Conservation (phyloP, 1,140 invertebrate genomes). For the Drosophila suzukii region DNA sequence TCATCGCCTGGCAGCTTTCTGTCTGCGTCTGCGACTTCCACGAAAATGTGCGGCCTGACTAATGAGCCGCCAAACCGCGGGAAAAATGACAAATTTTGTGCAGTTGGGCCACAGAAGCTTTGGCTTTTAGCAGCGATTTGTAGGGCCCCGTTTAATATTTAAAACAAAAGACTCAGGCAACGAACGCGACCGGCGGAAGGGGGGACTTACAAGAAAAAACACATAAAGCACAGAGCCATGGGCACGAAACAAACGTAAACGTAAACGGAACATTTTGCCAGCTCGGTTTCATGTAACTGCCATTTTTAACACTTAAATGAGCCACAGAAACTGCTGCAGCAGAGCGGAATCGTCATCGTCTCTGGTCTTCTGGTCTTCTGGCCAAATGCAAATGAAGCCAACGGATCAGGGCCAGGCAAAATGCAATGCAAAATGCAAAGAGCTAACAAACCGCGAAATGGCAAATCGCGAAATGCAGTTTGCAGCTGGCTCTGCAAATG, state of each 20-base stretch:
- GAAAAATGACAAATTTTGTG: slow-evolving; percentile 81
- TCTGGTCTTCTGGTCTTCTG: slow-evolving; percentile 21
- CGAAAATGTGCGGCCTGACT: slow-evolving; percentile 80
- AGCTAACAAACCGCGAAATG: slow-evolving; percentile 50
- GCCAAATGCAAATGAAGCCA: slow-evolving; percentile 72
- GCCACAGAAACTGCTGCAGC: slow-evolving; percentile 26
- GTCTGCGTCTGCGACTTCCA: slow-evolving; percentile 66
- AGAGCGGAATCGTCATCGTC: slow-evolving; percentile 18
- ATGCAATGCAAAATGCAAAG: slow-evolving; percentile 26
- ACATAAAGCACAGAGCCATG: slow-evolving; percentile 43
- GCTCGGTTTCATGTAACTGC: slow-evolving; percentile 71
- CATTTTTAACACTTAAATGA: slow-evolving; percentile 83
- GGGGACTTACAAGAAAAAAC: slow-evolving; percentile 13
- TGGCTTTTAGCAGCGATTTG: slow-evolving; percentile 63
- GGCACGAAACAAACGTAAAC: slow-evolving; percentile 70
- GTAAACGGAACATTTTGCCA: slow-evolving; percentile 74
- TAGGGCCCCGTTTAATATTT: slow-evolving; percentile 78
- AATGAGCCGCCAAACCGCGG: slow-evolving; percentile 80
- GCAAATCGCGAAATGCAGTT: slow-evolving; percentile 29
- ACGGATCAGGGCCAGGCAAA: slow-evolving; percentile 40
- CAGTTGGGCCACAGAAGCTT: slow-evolving; percentile 31
- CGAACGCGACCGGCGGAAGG: slow-evolving; percentile 32
- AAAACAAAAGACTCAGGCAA: slow-evolving; percentile 78
- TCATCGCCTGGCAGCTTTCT: slow-evolving; percentile 81
- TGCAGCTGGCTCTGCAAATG: slow-evolving; percentile 54